Percentiles rank a stretch among this genome's conserved stretches.
Evolutionary conservation across 2,888 invertebrate species (phyloP).

Genomic region (Lithophane semibrunnea): DNA sequence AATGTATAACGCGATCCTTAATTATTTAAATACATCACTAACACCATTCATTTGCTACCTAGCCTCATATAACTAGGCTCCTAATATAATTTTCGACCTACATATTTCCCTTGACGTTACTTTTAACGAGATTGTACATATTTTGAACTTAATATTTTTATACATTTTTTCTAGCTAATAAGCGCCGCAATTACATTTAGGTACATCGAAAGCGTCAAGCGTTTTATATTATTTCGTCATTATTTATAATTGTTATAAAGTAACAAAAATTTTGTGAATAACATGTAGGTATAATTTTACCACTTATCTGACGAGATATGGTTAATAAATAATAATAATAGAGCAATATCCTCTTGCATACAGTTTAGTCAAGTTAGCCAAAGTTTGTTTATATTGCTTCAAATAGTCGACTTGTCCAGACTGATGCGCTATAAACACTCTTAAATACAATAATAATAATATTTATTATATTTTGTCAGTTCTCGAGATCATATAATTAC

Average conservation of each 20-base stretch:
- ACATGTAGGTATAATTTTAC: slow-evolving; percentile 5
- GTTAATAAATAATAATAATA: slow-evolving; percentile 13
- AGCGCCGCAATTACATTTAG: slow-evolving; percentile 54
- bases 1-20: slow-evolving; percentile 45
- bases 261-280: slow-evolving; percentile 15
- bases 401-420: neutral
- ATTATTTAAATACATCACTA: slow-evolving; percentile 63
- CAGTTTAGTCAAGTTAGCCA: neutral
- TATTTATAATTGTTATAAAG: slow-evolving; percentile 10
- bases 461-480: slow-evolving; percentile 47
- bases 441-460: slow-evolving; percentile 13
- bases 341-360: neutral
- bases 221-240: slow-evolving; percentile 35
- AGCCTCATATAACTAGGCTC: slow-evolving; percentile 53
- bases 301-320: slow-evolving; percentile 6
- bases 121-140: slow-evolving; percentile 51
- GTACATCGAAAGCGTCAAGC: slow-evolving; percentile 66
- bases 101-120: slow-evolving; percentile 26
- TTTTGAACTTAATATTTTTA: slow-evolving; percentile 55
- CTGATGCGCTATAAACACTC: neutral
- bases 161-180: slow-evolving; percentile 64
- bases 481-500: slow-evolving; percentile 48
- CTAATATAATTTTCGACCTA: slow-evolving; percentile 44
- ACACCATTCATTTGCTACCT: slow-evolving; percentile 60
- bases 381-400: neutral